Base-by-base conservation (phyloP, 2,797 vertebrate species). In the Tragopan temminckii region DNA sequence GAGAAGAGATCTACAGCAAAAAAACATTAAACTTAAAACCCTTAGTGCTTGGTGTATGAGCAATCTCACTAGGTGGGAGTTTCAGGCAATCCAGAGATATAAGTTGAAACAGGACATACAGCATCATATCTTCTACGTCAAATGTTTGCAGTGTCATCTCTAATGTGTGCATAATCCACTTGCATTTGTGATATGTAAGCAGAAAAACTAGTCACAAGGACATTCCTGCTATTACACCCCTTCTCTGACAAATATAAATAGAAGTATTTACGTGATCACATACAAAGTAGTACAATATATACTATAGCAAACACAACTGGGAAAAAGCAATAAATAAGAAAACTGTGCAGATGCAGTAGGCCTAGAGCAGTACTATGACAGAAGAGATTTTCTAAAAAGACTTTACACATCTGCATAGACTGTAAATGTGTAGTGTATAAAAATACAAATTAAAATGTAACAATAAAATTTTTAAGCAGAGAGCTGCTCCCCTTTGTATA, bases 291-390 rank as follows among this genome's bases (percentile, higher is more conserved):
- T 35, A 33, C 35, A 9, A 20, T 16, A 78, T n/a, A 13, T 1
- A 46, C 18, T 57, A 75, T 7, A 11, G 35, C 43, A 42, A 45
- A 43, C 11, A 88, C 50, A 38, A 38, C 3, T 7, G 50, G 59
- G n/a, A 64, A 57, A 89, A 93, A 46, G 46, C 70, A 95, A 94
- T 95, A 94, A 96, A 93, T 94, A 83, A 67, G 52, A 80, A 84
- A 88, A 66, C 8, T 23, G 82, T 80, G 67, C 24, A 90, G 53
- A 91, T 38, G 89, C 45, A 80, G 62, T 35, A 90, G 84, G 89
- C n/a, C 74, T 81, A 67, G n/a, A 88, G 84, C 64, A 82, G 71
- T 25, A 72, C 48, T 57, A 21, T n/a, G 35, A 83, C 50, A 95
- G 75, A 88, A 64, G 59, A 77, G 67, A 85, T 87, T 93, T 92